Evolutionary conservation across 2,888 invertebrate genomes (phyloP).

Genomic region (Oxyteleia sp.): DNA sequence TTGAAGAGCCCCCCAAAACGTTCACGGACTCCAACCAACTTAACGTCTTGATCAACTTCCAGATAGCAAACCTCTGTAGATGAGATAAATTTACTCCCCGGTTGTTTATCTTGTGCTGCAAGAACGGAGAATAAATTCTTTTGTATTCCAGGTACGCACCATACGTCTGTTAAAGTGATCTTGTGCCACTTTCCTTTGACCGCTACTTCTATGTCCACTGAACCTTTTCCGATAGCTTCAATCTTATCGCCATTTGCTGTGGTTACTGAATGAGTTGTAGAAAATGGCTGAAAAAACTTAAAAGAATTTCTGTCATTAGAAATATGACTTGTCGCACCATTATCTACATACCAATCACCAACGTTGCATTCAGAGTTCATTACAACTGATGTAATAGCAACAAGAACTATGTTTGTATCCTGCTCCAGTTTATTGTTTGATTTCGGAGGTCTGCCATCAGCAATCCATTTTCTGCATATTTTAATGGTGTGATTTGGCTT

Average conservation of each 20-base stretch:
- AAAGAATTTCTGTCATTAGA: slow-evolving; percentile 73
- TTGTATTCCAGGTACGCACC: slow-evolving; percentile 78
- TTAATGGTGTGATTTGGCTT: slow-evolving; percentile 31
- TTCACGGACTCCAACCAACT: slow-evolving; percentile 71
- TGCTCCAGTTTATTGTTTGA: not conserved
- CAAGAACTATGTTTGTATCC: slow-evolving; percentile 15
- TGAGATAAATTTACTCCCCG: slow-evolving; percentile 71
- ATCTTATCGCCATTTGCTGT: slow-evolving; percentile 75
- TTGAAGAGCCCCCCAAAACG: slow-evolving; percentile 74
- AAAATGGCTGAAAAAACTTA: slow-evolving; percentile 71
- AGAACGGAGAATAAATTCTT: slow-evolving; percentile 80
- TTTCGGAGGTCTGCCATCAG: slow-evolving; percentile 41
- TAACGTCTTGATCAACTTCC: slow-evolving; percentile 45
- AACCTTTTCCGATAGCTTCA: slow-evolving; percentile 68
- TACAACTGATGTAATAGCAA: slow-evolving; percentile 14
- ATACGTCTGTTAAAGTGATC: slow-evolving; percentile 74
- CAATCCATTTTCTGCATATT: slow-evolving; percentile 55
- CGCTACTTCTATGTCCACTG: slow-evolving; percentile 66
- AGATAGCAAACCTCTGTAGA: slow-evolving; percentile 73
- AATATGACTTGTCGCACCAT: slow-evolving; percentile 81
- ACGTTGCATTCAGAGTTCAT: slow-evolving; percentile 11
- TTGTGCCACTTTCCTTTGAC: slow-evolving; percentile 57
- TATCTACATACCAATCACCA: slow-evolving; percentile 81
- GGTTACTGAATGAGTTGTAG: slow-evolving; percentile 67
- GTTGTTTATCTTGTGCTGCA: slow-evolving; percentile 75